Evolutionary conservation across 2,113 vertebrate genomes (phyloP).

Genomic region (Sorex araneus): DNA sequence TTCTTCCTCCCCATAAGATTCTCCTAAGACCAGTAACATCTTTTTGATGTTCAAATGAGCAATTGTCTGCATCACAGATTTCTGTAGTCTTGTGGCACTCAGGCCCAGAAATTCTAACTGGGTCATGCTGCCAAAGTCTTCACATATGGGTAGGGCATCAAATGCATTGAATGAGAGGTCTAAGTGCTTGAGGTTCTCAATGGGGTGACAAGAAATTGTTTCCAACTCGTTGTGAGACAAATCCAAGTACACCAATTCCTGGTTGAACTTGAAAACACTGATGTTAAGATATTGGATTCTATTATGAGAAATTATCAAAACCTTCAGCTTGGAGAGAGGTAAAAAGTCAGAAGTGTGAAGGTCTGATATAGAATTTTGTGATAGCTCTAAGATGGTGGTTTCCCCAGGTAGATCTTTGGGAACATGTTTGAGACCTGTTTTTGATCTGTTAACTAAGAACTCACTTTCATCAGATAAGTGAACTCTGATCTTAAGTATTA

Average conservation of each 20-base stretch:
- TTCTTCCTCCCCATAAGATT: constrained; percentile 87
- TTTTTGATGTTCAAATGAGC: constrained; percentile 83
- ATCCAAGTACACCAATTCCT: constrained; percentile 90
- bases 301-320: constrained; percentile 93
- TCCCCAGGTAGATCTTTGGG: constrained; percentile 81
- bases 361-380: constrained; percentile 90
- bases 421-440: constrained; percentile 77
- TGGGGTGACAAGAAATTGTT: constrained; percentile 86
- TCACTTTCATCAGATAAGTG: constrained; percentile 76
- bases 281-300: constrained; percentile 86
- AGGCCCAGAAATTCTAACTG: constrained; percentile 90
- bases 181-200: constrained; percentile 87
- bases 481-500: constrained; percentile 66
- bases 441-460: constrained; percentile 85
- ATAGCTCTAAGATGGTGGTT: constrained; percentile 90
- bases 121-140: constrained; percentile 88
- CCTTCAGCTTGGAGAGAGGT: constrained; percentile 85
- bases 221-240: constrained; percentile 93
- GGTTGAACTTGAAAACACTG: constrained; percentile 89
- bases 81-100: constrained; percentile 87
- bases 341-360: constrained; percentile 88
- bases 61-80: constrained; percentile 87
- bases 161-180: constrained; percentile 93
- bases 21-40: constrained; percentile 89
- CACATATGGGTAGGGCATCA: constrained; percentile 88